Evolutionary conservation across 2,888 invertebrate genomes (phyloP).

Genomic region (Thymelicus sylvestris): DNA sequence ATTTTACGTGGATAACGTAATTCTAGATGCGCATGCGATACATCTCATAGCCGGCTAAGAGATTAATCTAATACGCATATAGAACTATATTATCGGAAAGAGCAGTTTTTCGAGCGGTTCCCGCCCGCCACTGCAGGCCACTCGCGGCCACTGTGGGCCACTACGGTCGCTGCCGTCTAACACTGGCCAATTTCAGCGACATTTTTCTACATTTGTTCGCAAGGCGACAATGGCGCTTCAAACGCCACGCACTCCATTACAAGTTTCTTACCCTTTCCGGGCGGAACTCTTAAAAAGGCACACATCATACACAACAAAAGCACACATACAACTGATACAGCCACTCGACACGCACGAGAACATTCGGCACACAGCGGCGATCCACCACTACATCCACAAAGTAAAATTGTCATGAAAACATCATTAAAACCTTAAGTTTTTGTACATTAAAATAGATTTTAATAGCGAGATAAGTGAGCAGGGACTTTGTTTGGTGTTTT

Average conservation of each 20-base stretch:
- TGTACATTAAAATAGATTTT: no score
- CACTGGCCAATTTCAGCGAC: background rate
- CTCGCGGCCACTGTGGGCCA: background rate
- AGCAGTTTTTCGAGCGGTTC: background rate
- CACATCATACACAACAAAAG: conserved; percentile 14
- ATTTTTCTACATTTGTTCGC: background rate
- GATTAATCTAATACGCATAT: background rate
- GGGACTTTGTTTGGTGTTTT: no score
- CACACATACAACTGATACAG: conserved; percentile 1
- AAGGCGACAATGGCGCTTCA: background rate
- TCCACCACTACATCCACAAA: background rate
- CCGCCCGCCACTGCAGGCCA: background rate
- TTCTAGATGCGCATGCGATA: background rate
- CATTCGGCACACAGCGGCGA: background rate
- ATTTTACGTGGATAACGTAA: background rate
- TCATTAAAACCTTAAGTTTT: no score
- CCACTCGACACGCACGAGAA: background rate
- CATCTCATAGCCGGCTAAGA: background rate
- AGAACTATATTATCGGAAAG: background rate
- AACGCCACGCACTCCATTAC: background rate
- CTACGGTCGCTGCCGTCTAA: background rate
- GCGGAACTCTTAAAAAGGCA: conserved; percentile 20
- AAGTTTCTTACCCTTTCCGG: conserved; percentile 3
- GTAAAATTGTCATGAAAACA: no score
- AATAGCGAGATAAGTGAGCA: no score